phyloP scores from a whole-genome alignment of 2,113 vertebrate species.

The Neodon shergylaensis region DNA sequence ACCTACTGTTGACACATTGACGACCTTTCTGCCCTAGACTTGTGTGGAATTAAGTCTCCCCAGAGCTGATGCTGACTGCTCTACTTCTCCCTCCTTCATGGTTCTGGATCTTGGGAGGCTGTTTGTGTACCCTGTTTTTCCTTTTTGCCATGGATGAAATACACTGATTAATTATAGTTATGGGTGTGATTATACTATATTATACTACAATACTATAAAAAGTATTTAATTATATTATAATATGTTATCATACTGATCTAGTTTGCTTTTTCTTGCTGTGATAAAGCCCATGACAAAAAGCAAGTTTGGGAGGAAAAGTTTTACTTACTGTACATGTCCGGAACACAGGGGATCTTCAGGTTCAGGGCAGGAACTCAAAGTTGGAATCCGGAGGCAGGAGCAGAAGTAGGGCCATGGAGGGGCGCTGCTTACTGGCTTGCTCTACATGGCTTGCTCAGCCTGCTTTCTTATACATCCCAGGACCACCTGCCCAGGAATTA shows the following conservation, averaged over 20 bases:
- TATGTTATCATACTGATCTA: background rate
- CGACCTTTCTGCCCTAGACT: background rate
- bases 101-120: background rate
- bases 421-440: background rate
- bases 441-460: background rate
- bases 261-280: background rate
- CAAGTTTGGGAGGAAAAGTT: background rate
- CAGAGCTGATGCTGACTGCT: no score
- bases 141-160: background rate
- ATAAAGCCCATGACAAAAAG: background rate
- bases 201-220: background rate
- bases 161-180: background rate
- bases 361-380: background rate
- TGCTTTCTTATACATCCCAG: background rate
- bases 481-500: background rate
- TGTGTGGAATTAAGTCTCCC: background rate
- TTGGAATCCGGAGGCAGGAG: background rate
- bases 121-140: background rate
- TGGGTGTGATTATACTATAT: background rate
- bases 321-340: background rate
- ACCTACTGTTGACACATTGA: background rate
- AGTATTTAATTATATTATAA: background rate
- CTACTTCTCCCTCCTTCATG: background rate
- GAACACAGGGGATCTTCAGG: background rate
- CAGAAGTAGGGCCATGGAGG: background rate